phyloP scores from a whole-genome alignment of 2,888 invertebrate species.

The Pegoplata infirma region DNA sequence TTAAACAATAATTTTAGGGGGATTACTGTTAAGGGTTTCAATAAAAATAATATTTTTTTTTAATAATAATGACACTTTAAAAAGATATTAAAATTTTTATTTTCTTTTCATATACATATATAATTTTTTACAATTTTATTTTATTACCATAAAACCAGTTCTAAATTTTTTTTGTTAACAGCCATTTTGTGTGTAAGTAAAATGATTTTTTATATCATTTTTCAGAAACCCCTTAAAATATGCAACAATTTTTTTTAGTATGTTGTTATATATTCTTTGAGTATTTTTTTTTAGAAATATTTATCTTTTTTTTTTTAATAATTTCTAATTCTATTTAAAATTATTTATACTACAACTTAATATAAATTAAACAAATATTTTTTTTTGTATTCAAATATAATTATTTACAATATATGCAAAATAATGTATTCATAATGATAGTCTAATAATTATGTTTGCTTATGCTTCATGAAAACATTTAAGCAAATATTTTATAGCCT shows the following conservation, averaged over 20 bases:
- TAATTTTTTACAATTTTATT: no score
- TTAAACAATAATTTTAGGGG: not conserved
- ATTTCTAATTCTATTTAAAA: not conserved
- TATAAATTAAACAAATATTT: no score
- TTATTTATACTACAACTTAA: no score
- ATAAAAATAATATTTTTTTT: not conserved
- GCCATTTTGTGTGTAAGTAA: conserved; percentile 30
- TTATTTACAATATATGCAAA: conserved; percentile 40
- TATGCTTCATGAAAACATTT: conserved; percentile 29
- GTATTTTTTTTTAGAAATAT: conserved; percentile 18
- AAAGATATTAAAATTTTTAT: not conserved
- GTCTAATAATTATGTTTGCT: conserved; percentile 44
- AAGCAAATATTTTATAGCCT: conserved; percentile 66
- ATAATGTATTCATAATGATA: conserved; percentile 59
- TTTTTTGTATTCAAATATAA: no score
- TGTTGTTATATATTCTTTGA: not conserved
- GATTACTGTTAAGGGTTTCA: no score
- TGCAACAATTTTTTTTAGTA: conserved; percentile 19
- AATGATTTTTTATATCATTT: conserved; percentile 3
- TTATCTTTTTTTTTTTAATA: not conserved
- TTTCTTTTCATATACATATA: no score
- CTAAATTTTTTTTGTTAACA: conserved; percentile 33
- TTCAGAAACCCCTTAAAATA: conserved; percentile 3
- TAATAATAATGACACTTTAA: conserved; percentile 5
- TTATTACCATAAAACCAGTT: conserved; percentile 11